Conservation (phyloP, 30 jellyfish, hydroid and myxozoan genomes). For the Hydra vulgaris region DNA sequence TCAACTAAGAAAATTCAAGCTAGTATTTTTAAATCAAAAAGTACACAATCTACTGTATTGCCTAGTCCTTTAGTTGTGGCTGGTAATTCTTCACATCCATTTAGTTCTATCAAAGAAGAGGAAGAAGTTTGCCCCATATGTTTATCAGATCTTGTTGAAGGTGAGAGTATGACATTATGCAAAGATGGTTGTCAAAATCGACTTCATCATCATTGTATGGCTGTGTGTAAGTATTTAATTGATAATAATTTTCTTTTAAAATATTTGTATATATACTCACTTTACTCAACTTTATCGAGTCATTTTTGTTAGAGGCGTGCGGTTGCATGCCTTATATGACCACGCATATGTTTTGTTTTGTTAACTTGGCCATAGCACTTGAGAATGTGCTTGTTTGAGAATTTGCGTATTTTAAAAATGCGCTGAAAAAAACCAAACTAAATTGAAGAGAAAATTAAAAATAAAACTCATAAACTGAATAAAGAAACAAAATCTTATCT, state of each 20-base stretch:
- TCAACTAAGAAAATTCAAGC: conserved; percentile 44
- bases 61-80: conserved; percentile 46
- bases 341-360: no score
- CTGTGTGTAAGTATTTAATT: conserved; percentile 65
- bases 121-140: conserved; percentile 94
- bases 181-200: conserved; percentile 83
- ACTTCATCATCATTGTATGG: conserved; percentile 98
- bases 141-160: conserved; percentile 89
- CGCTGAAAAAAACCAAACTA: no score
- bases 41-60: neutral
- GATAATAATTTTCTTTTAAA: neutral
- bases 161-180: conserved; percentile 95
- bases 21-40: conserved; percentile 37
- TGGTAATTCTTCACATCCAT: conserved; percentile 20
- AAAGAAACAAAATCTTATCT: no score
- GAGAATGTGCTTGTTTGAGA: no score
- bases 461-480: no score
- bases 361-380: no score
- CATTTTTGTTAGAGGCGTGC: no score
- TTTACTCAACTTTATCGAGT: no score
- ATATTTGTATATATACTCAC: no score
- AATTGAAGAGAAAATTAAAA: no score
- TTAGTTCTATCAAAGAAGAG: conserved; percentile 52
- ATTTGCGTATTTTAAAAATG: no score
- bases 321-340: no score